Conservation (phyloP, 2,113 vertebrate genomes). For the Syngnathoides biaculeatus region DNA sequence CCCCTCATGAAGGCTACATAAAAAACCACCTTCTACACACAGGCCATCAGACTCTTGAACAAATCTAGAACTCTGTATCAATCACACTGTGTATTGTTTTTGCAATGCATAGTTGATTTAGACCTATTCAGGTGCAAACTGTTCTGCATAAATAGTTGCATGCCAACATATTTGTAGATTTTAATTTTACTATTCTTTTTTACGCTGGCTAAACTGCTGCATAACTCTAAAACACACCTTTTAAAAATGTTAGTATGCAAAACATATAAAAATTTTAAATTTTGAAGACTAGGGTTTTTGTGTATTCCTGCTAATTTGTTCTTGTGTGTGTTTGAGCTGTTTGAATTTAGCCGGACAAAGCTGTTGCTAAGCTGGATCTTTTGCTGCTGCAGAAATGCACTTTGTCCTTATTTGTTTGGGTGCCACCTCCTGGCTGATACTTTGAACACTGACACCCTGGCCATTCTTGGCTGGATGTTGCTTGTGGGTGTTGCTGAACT, state of each 20-base stretch:
- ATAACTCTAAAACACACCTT: too few species aligned
- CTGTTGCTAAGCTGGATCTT: slow-evolving; percentile 92
- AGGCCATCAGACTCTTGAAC: too few species aligned
- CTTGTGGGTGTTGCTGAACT: neutral
- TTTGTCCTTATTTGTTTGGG: slow-evolving; percentile 68
- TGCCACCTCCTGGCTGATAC: slow-evolving; percentile 56
- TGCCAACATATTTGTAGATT: too few species aligned
- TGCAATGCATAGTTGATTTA: too few species aligned
- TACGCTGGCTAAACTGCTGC: too few species aligned
- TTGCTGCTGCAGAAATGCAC: slow-evolving; percentile 80
- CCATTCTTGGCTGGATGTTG: slow-evolving; percentile 44
- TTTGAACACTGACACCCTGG: slow-evolving; percentile 43
- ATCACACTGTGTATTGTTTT: too few species aligned
- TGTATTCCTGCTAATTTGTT: slow-evolving; percentile 20
- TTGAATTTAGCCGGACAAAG: slow-evolving; percentile 77
- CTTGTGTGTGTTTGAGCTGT: slow-evolving; percentile 61
- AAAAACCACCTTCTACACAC: too few species aligned
- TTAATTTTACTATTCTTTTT: too few species aligned
- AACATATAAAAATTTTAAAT: neutral
- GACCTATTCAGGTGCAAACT: too few species aligned
- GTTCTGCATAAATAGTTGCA: too few species aligned
- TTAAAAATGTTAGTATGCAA: neutral
- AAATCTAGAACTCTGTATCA: too few species aligned
- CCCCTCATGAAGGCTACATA: neutral
- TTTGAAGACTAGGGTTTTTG: slow-evolving; percentile 11